A percentile compares a stretch with the other conserved stretches of the same genome.
Evolutionary conservation across 2,113 vertebrate species (phyloP).

Genomic region (Lethenteron camtschaticum): DNA sequence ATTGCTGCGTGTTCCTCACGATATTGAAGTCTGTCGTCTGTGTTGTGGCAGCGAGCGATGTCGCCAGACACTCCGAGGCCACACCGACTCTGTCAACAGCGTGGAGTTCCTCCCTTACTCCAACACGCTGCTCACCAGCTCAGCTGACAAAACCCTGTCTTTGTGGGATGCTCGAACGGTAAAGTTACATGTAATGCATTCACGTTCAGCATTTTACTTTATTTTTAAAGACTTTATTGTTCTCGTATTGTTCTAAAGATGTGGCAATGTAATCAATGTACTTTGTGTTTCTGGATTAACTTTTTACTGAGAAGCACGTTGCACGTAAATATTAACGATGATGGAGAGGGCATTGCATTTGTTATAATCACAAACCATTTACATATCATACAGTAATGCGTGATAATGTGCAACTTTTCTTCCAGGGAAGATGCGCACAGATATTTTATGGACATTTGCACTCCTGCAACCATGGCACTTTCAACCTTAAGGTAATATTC

Average conservation of each 20-base stretch:
- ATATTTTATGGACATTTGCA: neutral
- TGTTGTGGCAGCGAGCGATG: constrained; percentile 30
- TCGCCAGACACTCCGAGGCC: constrained; percentile 24
- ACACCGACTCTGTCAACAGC: constrained; percentile 33
- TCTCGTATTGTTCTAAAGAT: too few species aligned
- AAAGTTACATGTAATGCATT: constrained; percentile 8
- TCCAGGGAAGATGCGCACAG: neutral
- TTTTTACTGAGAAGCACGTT: too few species aligned
- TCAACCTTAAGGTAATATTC: neutral
- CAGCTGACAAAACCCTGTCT: constrained; percentile 27
- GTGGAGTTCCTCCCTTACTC: constrained; percentile 33
- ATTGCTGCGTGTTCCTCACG: too few species aligned
- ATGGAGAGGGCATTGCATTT: too few species aligned
- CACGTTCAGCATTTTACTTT: too few species aligned
- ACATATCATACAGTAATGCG: too few species aligned
- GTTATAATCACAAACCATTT: too few species aligned
- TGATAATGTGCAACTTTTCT: neutral
- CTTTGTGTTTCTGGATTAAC: too few species aligned
- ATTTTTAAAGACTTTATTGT: too few species aligned
- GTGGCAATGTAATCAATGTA: too few species aligned
- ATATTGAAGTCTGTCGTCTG: neutral
- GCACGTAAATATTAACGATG: too few species aligned
- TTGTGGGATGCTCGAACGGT: constrained; percentile 29
- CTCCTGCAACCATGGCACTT: constrained; percentile 4
- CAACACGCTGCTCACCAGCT: constrained; percentile 23